A percentile compares a stretch with the other conserved stretches of the same genome.
These are phyloP conservation scores for Eutrigla gurnardus DNA, from an alignment of 2,797 vertebrate genomes.

Conservation along the genomic window DNA sequence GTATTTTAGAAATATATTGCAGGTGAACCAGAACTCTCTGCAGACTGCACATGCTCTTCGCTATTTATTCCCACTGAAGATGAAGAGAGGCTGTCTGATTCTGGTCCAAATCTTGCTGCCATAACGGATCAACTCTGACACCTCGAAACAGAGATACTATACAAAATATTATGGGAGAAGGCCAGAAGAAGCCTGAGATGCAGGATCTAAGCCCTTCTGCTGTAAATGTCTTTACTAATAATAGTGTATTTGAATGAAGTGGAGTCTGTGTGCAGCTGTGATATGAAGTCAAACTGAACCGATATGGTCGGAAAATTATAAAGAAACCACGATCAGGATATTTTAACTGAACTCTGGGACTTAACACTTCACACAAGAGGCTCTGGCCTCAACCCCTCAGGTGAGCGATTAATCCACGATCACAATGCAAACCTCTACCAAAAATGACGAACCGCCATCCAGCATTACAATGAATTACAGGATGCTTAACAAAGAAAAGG, in stretches of 20 bases:
- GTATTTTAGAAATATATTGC: not conserved
- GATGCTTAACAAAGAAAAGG: not conserved
- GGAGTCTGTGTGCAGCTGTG: not conserved
- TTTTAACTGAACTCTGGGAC: not conserved
- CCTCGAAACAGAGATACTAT: not conserved
- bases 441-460: not conserved
- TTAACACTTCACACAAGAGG: not conserved
- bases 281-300: not conserved
- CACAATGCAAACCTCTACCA: not conserved
- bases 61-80: not conserved
- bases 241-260: not conserved
- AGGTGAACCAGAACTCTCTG: not conserved
- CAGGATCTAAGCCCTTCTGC: not conserved
- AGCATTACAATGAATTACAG: not conserved
- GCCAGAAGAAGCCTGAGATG: not conserved
- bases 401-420: not conserved
- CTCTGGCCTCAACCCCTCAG: not conserved
- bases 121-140: not conserved
- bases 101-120: not conserved
- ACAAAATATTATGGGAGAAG: not conserved
- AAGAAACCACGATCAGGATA: not conserved
- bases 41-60: not conserved
- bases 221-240: not conserved
- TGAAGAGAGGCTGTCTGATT: slow-evolving; percentile 1
- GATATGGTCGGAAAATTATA: not conserved